Evolutionary conservation across 2,113 vertebrate species (phyloP), one percentile per base, ranked within the genome.

Genomic region (Apteryx mantelli): DNA sequence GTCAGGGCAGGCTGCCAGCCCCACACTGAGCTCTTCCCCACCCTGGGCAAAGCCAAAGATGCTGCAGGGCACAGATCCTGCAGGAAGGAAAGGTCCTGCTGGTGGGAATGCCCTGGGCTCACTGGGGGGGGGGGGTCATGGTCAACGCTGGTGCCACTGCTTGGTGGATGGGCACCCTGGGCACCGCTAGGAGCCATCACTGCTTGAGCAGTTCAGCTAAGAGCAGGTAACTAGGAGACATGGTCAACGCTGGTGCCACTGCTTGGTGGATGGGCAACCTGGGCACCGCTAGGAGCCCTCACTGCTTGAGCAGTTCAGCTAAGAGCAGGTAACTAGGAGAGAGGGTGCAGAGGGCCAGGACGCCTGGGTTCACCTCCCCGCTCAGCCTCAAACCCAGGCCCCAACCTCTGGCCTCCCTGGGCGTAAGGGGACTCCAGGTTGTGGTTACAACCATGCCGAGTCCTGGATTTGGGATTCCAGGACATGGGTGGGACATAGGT

Each of bases 341-440:
- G 21, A 66, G 17, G 38, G 64, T 9, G 28, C 64, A 66, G 40
- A 38, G 61, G 21, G 13, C 42, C 40, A 44, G 25, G 13, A 56
- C 2, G 1, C 25, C 60, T 26, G 44, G 44, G 17, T 50, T 58
- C 17, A 28, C 0, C 2, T 13, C 40, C n/a, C 63, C 1, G 0
- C 58, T 34, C 16, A 8, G 52, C 6, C 48, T 55, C 22, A 52
- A 85, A 85, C 17, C 8, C 56, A 34, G 66, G 8, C 42, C 53
- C n/a, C 40, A 36, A 34, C 18, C 53, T 73, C 83, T 24, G 19
- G 18, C 12, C 36, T 16, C 68, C 30, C 19, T n/a, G 44, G 18
- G 6, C 25, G 11, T 18, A 56, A 68, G 0, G 2, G 50, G 7
- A 14, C 46, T 77, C 25, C 0, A 1, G 17, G 32, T 86, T 46